These are phyloP conservation scores for Capitella teleta DNA, from an alignment of 1,140 invertebrate genomes.

Conservation along the genomic window DNA sequence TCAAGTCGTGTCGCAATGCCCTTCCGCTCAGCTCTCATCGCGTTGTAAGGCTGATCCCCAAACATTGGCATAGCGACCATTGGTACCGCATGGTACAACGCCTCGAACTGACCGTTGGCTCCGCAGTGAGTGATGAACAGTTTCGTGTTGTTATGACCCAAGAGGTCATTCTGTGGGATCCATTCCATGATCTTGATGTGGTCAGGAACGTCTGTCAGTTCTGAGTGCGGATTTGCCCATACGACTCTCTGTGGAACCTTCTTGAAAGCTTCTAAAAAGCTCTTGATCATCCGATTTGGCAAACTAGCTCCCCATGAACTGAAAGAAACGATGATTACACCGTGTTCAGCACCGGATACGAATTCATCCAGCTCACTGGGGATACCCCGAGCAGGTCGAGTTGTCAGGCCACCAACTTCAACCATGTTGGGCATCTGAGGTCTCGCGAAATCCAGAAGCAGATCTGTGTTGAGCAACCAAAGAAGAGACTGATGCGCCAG, in stretches of 20 bases:
- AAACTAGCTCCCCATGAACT: conserved; percentile 3
- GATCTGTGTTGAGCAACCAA: neutral
- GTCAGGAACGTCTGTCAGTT: conserved; percentile 23
- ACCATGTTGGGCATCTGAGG: conserved; percentile 6
- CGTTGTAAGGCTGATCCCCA: conserved; percentile 11
- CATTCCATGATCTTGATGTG: conserved; percentile 56
- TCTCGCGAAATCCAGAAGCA: neutral
- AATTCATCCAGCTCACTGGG: conserved; percentile 2
- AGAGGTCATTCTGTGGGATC: conserved; percentile 51
- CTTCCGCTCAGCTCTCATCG: conserved; percentile 3
- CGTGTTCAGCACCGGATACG: neutral
- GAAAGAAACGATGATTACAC: conserved; percentile 8
- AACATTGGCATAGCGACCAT: conserved; percentile 9
- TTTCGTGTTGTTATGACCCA: conserved; percentile 16
- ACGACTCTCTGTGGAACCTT: neutral
- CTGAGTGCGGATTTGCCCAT: conserved; percentile 17
- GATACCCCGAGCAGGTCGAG: neutral
- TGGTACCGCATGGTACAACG: conserved; percentile 11
- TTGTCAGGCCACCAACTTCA: neutral
- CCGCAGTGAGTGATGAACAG: conserved; percentile 26
- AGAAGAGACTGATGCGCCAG: neutral
- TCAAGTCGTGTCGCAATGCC: neutral
- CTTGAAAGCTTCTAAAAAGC: neutral
- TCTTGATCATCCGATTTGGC: conserved; percentile 13
- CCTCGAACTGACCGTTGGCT: conserved; percentile 19